These are phyloP conservation scores for Muscina levida DNA, from an alignment of 2,888 invertebrate species.

Conservation along the genomic window DNA sequence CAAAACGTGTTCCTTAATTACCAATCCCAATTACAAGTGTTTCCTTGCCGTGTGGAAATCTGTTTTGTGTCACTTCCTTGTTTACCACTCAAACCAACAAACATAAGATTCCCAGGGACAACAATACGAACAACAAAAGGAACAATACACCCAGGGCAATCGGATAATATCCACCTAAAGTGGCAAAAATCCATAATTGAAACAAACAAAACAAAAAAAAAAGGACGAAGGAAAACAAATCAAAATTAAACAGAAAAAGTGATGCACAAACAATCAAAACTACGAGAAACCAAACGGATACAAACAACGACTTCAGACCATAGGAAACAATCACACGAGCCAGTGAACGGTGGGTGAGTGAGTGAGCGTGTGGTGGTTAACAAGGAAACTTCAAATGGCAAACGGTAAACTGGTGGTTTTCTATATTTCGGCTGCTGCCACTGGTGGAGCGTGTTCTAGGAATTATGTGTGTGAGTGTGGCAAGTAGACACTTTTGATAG, in stretches of 20 bases:
- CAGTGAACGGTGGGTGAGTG: constrained; percentile 23
- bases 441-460: neutral
- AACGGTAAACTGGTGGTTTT: constrained; percentile 20
- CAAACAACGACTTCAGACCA: constrained; percentile 33
- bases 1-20: constrained; percentile 64
- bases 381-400: constrained; percentile 43
- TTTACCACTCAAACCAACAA: constrained; percentile 59
- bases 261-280: constrained; percentile 63
- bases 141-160: constrained; percentile 44
- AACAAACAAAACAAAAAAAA: constrained; percentile 57
- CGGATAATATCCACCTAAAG: constrained; percentile 58
- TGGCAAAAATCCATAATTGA: constrained; percentile 60
- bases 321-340: constrained; percentile 46
- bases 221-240: constrained; percentile 61
- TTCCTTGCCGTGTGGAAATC: constrained; percentile 47
- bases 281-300: constrained; percentile 38
- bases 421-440: neutral
- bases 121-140: constrained; percentile 40
- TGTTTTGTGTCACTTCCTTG: constrained; percentile 39
- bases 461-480: constrained; percentile 9
- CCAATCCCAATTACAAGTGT: constrained; percentile 61
- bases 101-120: constrained; percentile 42
- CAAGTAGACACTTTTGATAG: constrained; percentile 72
- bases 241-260: constrained; percentile 60
- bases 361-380: constrained; percentile 37